Evolutionary conservation across 2,888 invertebrate species (phyloP).

Genomic region (Pyrocoelia pectoralis): DNA sequence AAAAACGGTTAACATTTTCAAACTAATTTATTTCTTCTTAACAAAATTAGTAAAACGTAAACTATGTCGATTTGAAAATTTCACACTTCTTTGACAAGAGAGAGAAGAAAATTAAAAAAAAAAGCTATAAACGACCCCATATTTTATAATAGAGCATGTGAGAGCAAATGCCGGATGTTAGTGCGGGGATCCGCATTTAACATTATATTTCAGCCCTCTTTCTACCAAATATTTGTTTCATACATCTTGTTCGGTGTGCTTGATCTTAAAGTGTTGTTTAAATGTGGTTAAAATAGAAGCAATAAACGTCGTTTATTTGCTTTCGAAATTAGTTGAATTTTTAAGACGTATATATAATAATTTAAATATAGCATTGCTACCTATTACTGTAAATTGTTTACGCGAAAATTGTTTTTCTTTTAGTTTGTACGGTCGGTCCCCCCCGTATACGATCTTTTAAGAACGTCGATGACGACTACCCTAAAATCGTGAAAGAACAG

Average conservation of each 20-base stretch:
- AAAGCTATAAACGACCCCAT: slow-evolving; percentile 34
- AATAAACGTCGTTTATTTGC: slow-evolving; percentile 55
- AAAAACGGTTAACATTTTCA: not conserved
- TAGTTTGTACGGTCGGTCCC: no score
- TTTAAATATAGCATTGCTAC: slow-evolving; percentile 15
- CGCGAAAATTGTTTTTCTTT: not conserved
- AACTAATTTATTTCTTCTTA: slow-evolving; percentile 19
- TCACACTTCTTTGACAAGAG: slow-evolving; percentile 35
- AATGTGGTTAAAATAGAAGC: slow-evolving; percentile 46
- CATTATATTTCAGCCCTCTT: slow-evolving; percentile 46
- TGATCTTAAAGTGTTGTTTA: slow-evolving; percentile 46
- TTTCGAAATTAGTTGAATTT: slow-evolving; percentile 52
- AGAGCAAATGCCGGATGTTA: slow-evolving; percentile 55
- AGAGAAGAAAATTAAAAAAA: slow-evolving; percentile 15
- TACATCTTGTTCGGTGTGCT: slow-evolving; percentile 47
- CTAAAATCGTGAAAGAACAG: slow-evolving; percentile 4
- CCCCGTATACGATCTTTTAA: no score
- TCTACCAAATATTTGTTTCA: slow-evolving; percentile 54
- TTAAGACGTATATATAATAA: slow-evolving; percentile 23
- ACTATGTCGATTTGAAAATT: slow-evolving; percentile 35
- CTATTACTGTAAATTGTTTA: slow-evolving; percentile 2
- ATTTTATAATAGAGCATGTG: slow-evolving; percentile 45
- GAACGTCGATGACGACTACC: not conserved
- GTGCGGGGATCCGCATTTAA: slow-evolving; percentile 46
- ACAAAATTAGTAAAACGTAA: slow-evolving; percentile 26